A percentile compares a stretch with the other conserved stretches of the same genome.
phyloP scores from a whole-genome alignment of 2,797 vertebrate species.

The Acanthurus tractus region DNA sequence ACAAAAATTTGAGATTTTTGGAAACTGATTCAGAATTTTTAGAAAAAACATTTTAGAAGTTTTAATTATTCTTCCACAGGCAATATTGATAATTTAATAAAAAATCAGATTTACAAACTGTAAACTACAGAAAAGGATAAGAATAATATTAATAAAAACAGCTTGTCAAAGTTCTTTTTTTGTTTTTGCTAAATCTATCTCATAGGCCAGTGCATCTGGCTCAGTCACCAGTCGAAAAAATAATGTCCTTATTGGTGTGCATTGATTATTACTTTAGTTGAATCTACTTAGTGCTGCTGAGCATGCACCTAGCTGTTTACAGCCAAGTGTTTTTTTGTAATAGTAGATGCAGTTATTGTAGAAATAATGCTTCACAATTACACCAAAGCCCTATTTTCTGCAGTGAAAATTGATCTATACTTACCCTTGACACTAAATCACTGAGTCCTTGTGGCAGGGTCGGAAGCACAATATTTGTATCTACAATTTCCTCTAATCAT shows the following conservation, averaged over 20 bases:
- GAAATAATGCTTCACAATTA: conserved; percentile 34
- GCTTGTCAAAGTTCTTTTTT: conserved; percentile 15
- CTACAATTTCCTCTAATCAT: conserved; percentile 64
- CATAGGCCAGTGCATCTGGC: conserved; percentile 22
- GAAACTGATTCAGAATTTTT: neutral
- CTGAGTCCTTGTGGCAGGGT: conserved; percentile 43
- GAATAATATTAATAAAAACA: conserved; percentile 18
- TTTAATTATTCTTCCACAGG: neutral
- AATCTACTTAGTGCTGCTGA: conserved; percentile 33
- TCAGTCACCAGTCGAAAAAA: conserved; percentile 35
- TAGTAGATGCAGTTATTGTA: conserved; percentile 27
- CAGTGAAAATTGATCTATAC: conserved; percentile 53
- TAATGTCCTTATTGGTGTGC: conserved; percentile 17
- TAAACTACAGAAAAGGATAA: neutral
- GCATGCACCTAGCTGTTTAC: neutral
- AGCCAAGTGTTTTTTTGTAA: conserved; percentile 20
- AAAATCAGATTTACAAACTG: conserved; percentile 1
- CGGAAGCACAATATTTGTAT: conserved; percentile 63
- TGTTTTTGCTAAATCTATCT: conserved; percentile 20
- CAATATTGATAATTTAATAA: neutral
- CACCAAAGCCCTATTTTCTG: conserved; percentile 38
- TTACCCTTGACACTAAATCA: conserved; percentile 39
- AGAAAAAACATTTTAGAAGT: conserved; percentile 6
- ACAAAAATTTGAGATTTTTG: neutral
- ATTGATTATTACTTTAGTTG: conserved; percentile 34